Percentiles rank a stretch among this genome's conserved stretches.
Conservation (phyloP, 2,797 vertebrate genomes). For the Podargus strigoides region DNA sequence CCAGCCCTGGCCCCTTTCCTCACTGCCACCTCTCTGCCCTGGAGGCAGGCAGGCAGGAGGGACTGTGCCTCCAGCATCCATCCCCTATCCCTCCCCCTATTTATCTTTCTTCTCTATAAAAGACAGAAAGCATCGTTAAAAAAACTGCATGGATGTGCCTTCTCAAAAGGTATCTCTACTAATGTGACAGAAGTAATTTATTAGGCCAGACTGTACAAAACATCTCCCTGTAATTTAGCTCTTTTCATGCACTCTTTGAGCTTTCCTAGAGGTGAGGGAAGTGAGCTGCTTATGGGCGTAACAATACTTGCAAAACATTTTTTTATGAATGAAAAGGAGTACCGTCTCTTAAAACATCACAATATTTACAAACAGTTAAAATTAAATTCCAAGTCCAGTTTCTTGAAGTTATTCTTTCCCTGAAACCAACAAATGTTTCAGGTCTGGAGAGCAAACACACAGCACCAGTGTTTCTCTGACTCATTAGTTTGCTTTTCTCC, state of each 20-base stretch:
- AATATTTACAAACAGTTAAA: neutral
- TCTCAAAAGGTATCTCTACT: neutral
- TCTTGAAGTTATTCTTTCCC: constrained; percentile 11
- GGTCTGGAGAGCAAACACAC: constrained; percentile 21
- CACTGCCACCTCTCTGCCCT: neutral
- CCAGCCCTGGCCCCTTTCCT: neutral
- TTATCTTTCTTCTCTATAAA: neutral
- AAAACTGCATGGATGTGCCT: neutral
- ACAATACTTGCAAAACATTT: neutral
- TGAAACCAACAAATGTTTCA: constrained; percentile 19
- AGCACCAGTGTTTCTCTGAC: neutral
- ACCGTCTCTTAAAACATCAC: neutral
- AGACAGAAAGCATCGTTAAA: neutral
- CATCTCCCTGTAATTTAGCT: neutral
- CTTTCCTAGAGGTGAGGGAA: neutral
- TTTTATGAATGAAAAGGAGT: neutral
- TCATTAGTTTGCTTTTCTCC: constrained; percentile 55
- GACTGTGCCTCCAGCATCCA: neutral
- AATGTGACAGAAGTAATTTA: neutral
- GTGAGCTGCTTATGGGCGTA: neutral
- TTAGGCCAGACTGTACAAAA: neutral
- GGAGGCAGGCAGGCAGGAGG: neutral
- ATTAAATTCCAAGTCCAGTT: neutral
- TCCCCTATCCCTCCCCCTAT: neutral
- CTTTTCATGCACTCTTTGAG: neutral